Base-by-base conservation (phyloP, 2,113 vertebrate genomes). In the Megaptera novaeangliae region DNA sequence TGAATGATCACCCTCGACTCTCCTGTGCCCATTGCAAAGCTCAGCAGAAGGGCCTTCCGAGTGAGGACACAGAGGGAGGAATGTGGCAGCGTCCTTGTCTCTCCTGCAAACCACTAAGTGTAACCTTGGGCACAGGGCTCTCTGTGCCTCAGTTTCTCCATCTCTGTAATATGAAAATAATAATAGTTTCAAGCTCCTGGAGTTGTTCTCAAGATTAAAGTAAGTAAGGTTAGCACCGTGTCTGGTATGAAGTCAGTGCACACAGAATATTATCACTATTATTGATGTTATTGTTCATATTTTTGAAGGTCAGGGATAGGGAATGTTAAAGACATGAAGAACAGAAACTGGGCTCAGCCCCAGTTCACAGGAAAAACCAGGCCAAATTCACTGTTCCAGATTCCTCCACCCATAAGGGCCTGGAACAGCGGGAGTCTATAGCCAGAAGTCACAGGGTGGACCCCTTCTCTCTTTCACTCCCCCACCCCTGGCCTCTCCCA, bases 241-340 rank as follows among this genome's bases (percentile, higher is more conserved):
- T 69, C 82, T 69, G 41, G 63, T 74, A 46, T 91, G 92, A 95
- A 72, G 46, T 92, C 75, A 59, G 77, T 80, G 82, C 80, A 63
- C 27, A 46, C 92, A 64, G 83, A 66, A 83, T 57, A 84, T 55
- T 72, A 75, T 96, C 94, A 36, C 52, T 52, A 49, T 96, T 94
- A 63, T 69, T 86, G 88, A 85, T 97, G 92, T 97, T 96, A 94
- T 95, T 97, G 91, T 89, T 95, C 94, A 84, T 91, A 96, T 80
- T 96, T 97, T 89, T 97, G 97, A 98, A 98, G 96, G 98, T 97
- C 98, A 97, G 86, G 95, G 57, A 80, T 82, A 95, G 97, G 75
- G 97, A 98, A 96, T 87, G 95, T 88, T 78, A 91, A 88, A 97
- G 95, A 77, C 81, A 69, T 3, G 91, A 94, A 94, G 88, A 96